Evolutionary conservation across 2,797 vertebrate species (phyloP), one percentile per base, ranked within the genome.

Genomic region (Aldrovandia affinis): DNA sequence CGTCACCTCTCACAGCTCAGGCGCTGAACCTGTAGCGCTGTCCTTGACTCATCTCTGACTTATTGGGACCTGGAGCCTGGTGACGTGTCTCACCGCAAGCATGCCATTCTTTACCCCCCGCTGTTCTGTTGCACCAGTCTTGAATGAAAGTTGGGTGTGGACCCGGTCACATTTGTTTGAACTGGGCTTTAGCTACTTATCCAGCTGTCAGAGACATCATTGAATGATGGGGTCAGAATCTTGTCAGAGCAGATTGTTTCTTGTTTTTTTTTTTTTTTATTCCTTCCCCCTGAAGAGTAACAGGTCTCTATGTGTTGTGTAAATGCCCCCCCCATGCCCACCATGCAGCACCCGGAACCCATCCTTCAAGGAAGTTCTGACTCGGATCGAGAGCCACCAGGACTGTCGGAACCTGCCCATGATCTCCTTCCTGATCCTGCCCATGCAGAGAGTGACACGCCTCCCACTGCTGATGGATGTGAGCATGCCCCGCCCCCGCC

Each of bases 361-460:
- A 0, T 89, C 91, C 0, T 99, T 99, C 78, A 99, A 98, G 89
- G 98, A 99, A 90, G 96, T 91, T 3, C 22, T 99, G 83, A 95
- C 94, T 22, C 94, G 94, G 85, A 98, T 98, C 0, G 98, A 99
- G 91, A 90, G 94, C 88, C 96, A 98, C 14, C 94, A 96, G 85
- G 98, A 98, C 10, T 99, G 98, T 88, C 92, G 96, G 88, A 99
- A 97, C 89, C 92, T 99, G 84, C 97, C 98, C 6, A 98, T 99
- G 97, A 97, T 97, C 93, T 99, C 98, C 1, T 99, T 99, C 91
- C 97, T 99, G 87, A 99, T 99, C 85, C 97, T 99, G 55, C 98
- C 98, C 88, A 99, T 99, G 98, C 98, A 99, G 94, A 97, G 98
- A 59, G 97, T 98, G 87, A 99, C 98, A 0, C 97, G 98, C 0